These are phyloP conservation scores for Micromussa lordhowensis DNA, from an alignment of 92 coral and sea anemone species.

Conservation along the genomic window DNA sequence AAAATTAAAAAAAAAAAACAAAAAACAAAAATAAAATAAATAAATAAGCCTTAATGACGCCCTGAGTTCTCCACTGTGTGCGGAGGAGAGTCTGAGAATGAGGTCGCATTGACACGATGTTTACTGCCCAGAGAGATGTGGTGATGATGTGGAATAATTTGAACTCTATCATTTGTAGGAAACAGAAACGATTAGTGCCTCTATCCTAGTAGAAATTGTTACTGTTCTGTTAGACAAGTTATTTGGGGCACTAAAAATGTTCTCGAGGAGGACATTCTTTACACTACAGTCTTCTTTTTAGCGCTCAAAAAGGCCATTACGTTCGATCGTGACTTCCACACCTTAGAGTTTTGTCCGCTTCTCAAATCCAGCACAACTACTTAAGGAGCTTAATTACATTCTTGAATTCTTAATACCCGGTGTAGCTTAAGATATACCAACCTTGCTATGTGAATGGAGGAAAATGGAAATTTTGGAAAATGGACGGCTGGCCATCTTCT, in stretches of 20 bases:
- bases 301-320: no score
- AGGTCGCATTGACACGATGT: no score
- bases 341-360: no score
- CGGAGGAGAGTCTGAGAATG: neutral
- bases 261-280: no score
- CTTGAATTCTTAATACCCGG: neutral
- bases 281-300: no score
- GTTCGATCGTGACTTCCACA: no score
- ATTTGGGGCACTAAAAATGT: no score
- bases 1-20: neutral
- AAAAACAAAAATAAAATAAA: neutral
- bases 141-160: neutral
- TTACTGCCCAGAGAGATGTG: no score
- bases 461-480: conserved; percentile 64
- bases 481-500: conserved; percentile 80
- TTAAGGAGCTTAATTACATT: neutral
- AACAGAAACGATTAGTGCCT: neutral
- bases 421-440: neutral
- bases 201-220: no score
- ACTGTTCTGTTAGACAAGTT: no score
- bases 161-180: neutral
- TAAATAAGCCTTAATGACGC: neutral
- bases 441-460: conserved; percentile 42
- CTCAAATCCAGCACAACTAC: neutral
- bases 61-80: neutral